phyloP scores from a whole-genome alignment of 1,140 invertebrate species.

The Sycobia sp. region DNA sequence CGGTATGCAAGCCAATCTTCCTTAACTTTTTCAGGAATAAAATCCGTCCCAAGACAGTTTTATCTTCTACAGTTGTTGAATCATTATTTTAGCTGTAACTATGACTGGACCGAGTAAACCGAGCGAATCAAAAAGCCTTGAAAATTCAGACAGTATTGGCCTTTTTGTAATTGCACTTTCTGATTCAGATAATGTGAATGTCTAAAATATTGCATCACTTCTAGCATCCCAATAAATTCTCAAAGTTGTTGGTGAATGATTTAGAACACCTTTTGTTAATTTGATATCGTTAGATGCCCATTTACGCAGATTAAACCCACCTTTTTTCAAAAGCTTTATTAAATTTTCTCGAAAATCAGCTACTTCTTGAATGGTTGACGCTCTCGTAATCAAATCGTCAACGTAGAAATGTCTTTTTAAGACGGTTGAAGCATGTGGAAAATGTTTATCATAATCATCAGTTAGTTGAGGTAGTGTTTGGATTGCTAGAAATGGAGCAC shows the following conservation, averaged over 20 bases:
- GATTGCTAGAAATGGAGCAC: conserved; percentile 36
- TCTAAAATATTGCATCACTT: too few species aligned
- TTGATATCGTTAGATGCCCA: too few species aligned
- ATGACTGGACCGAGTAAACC: background rate
- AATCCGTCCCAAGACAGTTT: background rate
- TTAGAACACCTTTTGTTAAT: too few species aligned
- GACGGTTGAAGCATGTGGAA: conserved; percentile 38
- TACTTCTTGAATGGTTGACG: background rate
- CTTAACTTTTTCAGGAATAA: background rate
- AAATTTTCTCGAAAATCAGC: too few species aligned
- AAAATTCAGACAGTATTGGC: background rate
- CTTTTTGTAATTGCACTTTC: too few species aligned
- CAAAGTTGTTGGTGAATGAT: too few species aligned
- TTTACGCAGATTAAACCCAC: background rate
- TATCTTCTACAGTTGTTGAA: background rate
- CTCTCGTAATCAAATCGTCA: conserved; percentile 56
- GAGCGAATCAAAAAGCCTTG: background rate
- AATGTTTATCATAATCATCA: conserved; percentile 24
- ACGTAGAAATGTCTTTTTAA: conserved; percentile 53
- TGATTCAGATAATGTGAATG: too few species aligned
- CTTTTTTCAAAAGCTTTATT: too few species aligned
- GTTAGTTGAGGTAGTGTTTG: conserved; percentile 43
- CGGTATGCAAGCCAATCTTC: too few species aligned
- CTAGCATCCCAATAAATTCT: too few species aligned
- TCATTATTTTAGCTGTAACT: background rate